A percentile compares a stretch with the other conserved stretches of the same genome.
Evolutionary conservation across 2,888 invertebrate genomes (phyloP).

Genomic region (Myopa tessellatipennis): DNA sequence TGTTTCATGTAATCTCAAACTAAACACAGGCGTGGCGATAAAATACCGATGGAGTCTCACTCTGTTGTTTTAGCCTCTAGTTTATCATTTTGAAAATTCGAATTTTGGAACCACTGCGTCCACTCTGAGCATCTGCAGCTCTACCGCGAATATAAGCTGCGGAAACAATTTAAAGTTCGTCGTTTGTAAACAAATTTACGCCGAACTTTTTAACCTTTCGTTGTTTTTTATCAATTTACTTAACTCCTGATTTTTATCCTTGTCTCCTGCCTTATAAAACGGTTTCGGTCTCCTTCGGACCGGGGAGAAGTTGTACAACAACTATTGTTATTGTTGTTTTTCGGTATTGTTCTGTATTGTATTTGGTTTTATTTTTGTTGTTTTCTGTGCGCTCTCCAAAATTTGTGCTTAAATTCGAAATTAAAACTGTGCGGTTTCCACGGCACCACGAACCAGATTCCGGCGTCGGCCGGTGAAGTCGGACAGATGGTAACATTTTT

Average conservation of each 20-base stretch:
- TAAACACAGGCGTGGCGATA: too few species aligned
- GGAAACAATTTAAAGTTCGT: conserved; percentile 39
- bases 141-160: conserved; percentile 34
- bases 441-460: conserved; percentile 42
- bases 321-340: neutral
- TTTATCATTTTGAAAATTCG: too few species aligned
- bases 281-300: neutral
- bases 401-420: conserved; percentile 60
- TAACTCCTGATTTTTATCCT: conserved; percentile 51
- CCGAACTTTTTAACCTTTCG: conserved; percentile 1
- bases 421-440: conserved; percentile 64
- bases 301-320: too few species aligned
- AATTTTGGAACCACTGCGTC: conserved; percentile 20
- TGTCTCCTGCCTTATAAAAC: conserved; percentile 25
- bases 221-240: conserved; percentile 34
- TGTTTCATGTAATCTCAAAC: too few species aligned
- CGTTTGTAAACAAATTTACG: conserved; percentile 35
- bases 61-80: too few species aligned
- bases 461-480: neutral
- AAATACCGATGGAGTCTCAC: too few species aligned
- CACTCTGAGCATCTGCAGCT: conserved; percentile 23
- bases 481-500: conserved; percentile 20
- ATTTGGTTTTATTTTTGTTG: conserved; percentile 33
- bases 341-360: neutral
- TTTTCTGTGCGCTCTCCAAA: conserved; percentile 44